Evolutionary conservation across 2,888 invertebrate species (phyloP), one percentile per base, ranked within the genome.

Genomic region (Bugula neritina): DNA sequence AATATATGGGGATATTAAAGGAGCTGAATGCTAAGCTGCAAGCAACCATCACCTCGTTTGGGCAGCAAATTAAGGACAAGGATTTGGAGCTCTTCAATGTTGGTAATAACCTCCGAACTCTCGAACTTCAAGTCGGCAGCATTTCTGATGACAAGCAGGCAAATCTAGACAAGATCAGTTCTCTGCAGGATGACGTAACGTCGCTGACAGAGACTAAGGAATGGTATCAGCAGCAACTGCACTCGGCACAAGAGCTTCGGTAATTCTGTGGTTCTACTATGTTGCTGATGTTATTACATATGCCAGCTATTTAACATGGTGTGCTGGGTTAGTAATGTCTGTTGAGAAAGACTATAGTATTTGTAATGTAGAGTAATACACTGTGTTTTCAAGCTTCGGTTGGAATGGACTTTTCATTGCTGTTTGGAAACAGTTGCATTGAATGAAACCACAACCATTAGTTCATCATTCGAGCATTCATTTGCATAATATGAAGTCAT

Each of bases 201-300:
- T 79, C 83, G 5, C 75, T 84, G 57, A 78, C 80, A 71, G 83
- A 81, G 73, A 82, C 84, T 27, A 84, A 83, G 73, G 81, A 83
- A 43, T 86, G 86, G 86, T 86, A 85, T 75, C 82, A 84, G 76
- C 81, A 84, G 55, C 86, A 86, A 77, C 76, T 86, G 54, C 81
- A 83, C 72, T 73, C 76, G 2, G 81, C 84, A 10, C 85, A 86
- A 74, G 81, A 82, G 43, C 81, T 80, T 17, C 77, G 83, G 35
- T 78, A 80, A 35, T 79, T 81, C 43, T 10, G 10, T 17, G 17
- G n/a, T n/a, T n/a, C n/a, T n/a, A n/a, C n/a, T n/a, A n/a, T n/a
- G n/a, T n/a, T n/a, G n/a, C n/a, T n/a, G n/a, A n/a, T n/a, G n/a
- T n/a, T n/a, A n/a, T n/a, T n/a, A n/a, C n/a, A n/a, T n/a, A n/a